Evolutionary conservation across 92 coral and sea anemone genomes (phyloP).

Genomic region (Porites evermanni): DNA sequence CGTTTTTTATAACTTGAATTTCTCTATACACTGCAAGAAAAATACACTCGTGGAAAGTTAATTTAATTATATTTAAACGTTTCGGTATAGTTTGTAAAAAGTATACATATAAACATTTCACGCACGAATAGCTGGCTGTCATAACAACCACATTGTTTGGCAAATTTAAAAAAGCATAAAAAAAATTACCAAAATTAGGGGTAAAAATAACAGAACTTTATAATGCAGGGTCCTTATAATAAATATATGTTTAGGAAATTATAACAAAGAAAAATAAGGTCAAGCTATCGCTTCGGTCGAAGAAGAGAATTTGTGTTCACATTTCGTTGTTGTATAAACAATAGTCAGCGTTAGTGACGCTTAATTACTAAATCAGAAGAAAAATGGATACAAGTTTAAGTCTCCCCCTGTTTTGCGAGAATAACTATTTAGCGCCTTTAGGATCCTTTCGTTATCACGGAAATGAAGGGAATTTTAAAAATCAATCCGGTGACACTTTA

Average conservation of each 20-base stretch:
- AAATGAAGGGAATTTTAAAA: background rate
- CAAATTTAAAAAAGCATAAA: no score
- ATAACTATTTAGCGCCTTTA: background rate
- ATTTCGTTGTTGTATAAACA: constrained; percentile 32
- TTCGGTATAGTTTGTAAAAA: background rate
- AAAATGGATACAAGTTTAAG: no score
- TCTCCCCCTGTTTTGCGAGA: no score
- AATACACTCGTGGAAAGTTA: background rate
- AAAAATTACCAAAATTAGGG: no score
- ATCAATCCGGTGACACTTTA: no score
- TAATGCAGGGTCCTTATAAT: background rate
- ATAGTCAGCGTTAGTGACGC: constrained; percentile 47
- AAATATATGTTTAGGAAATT: background rate
- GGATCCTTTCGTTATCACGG: background rate
- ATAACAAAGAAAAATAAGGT: background rate
- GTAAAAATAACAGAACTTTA: background rate
- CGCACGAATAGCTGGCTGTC: background rate
- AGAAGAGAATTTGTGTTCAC: constrained; percentile 4
- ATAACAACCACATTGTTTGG: constrained; percentile 26
- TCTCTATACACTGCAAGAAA: no score
- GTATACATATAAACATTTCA: background rate
- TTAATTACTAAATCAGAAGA: background rate
- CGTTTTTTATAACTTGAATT: background rate
- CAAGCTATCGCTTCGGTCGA: background rate
- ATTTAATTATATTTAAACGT: background rate